Evolutionary conservation across 2,888 invertebrate genomes (phyloP).

Genomic region (Ophion obscuratus): DNA sequence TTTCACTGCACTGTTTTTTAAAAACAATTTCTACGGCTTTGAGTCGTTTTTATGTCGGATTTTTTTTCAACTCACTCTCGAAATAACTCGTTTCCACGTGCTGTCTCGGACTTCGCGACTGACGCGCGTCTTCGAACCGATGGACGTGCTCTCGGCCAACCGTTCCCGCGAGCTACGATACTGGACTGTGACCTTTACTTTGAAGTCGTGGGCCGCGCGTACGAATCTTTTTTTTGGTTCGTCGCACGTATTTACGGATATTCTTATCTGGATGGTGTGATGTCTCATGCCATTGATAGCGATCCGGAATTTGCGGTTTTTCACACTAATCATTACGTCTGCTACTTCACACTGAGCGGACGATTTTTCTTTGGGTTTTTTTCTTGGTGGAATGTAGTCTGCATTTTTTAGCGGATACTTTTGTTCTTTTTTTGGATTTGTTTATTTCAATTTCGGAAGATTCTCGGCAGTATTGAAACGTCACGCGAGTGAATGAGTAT

Average conservation of each 20-base stretch:
- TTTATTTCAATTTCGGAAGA: no score
- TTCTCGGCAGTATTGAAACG: no score
- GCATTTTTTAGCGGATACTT: background rate
- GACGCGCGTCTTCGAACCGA: background rate
- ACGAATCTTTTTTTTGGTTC: slow-evolving; percentile 9
- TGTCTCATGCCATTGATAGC: slow-evolving; percentile 44
- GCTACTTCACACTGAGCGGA: background rate
- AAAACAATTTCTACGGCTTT: background rate
- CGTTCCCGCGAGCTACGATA: slow-evolving; percentile 39
- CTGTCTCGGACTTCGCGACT: background rate
- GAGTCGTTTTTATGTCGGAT: background rate
- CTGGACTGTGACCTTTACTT: slow-evolving; percentile 64
- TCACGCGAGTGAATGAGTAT: no score
- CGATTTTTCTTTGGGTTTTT: background rate
- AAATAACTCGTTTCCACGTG: slow-evolving; percentile 25
- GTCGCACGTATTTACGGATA: slow-evolving; percentile 29
- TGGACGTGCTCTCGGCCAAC: slow-evolving; percentile 13
- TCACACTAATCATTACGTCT: background rate
- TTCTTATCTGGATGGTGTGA: slow-evolving; percentile 56
- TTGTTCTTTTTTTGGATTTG: no score
- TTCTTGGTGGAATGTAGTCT: background rate
- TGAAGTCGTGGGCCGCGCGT: slow-evolving; percentile 8
- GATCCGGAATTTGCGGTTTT: slow-evolving; percentile 23
- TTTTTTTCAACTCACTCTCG: background rate
- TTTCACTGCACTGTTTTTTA: background rate